Conservation (phyloP, 2,888 invertebrate genomes). For the Epirrhoe tristata region DNA sequence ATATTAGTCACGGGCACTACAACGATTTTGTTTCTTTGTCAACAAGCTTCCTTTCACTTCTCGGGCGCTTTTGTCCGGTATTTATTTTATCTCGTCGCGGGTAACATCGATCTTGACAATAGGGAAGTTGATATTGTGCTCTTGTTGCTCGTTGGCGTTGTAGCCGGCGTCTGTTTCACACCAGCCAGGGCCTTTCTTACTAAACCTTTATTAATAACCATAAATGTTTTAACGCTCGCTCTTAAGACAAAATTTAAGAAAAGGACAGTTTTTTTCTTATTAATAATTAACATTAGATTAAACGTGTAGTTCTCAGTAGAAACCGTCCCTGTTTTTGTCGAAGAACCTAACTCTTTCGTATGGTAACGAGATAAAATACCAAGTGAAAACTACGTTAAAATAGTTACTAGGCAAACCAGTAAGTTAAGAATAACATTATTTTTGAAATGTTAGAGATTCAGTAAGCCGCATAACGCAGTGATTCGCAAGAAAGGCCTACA, state of each 20-base stretch:
- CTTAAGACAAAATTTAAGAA: neutral
- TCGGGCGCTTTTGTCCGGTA: slow-evolving; percentile 40
- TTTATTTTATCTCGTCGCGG: slow-evolving; percentile 46
- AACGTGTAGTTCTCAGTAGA: neutral
- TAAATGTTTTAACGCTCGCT: neutral
- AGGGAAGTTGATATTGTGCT: slow-evolving; percentile 44
- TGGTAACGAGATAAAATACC: neutral
- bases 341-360: neutral
- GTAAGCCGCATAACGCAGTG: neutral
- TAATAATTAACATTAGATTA: no score
- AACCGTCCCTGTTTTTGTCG: neutral
- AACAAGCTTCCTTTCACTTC: slow-evolving; percentile 41
- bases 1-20: slow-evolving; percentile 39
- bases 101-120: slow-evolving; percentile 41
- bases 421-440: neutral
- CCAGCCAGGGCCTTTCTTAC: slow-evolving; percentile 21
- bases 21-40: slow-evolving; percentile 42
- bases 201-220: neutral
- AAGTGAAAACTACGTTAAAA: neutral
- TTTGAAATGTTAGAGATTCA: neutral
- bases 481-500: slow-evolving; percentile 20
- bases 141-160: slow-evolving; percentile 37
- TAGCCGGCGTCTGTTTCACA: slow-evolving; percentile 35
- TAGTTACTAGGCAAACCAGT: neutral
- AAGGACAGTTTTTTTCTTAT: neutral